These are phyloP conservation scores for Conistra vaccinii DNA, from an alignment of 2,888 invertebrate species.

Conservation along the genomic window DNA sequence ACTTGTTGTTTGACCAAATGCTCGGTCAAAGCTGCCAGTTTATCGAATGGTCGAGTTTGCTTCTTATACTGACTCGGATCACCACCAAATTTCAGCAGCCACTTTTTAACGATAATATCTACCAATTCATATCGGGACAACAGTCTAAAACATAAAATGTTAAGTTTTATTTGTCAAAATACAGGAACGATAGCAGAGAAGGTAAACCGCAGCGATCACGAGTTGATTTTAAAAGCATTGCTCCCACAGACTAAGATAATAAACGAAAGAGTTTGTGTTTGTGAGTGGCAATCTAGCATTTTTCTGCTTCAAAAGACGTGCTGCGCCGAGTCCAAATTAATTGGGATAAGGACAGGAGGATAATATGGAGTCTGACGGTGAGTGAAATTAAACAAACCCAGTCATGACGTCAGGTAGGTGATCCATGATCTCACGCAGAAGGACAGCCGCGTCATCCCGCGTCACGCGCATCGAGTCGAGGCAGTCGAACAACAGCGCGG, in stretches of 20 bases:
- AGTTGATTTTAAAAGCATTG: neutral
- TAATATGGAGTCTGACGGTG: neutral
- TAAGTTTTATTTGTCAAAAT: neutral
- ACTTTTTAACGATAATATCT: constrained; percentile 79
- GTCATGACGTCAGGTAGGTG: constrained; percentile 79
- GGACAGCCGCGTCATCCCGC: constrained; percentile 77
- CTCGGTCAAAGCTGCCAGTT: constrained; percentile 82
- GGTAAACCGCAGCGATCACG: neutral
- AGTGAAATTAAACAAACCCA: constrained; percentile 73
- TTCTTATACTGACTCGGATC: constrained; percentile 85
- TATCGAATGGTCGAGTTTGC: constrained; percentile 84
- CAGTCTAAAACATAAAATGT: constrained; percentile 65
- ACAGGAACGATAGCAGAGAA: neutral
- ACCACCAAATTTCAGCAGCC: constrained; percentile 82
- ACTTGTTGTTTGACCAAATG: constrained; percentile 83
- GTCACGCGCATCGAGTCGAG: constrained; percentile 82
- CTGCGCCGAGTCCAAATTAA: neutral
- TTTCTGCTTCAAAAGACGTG: neutral
- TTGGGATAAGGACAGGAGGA: neutral
- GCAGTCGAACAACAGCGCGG: constrained; percentile 81
- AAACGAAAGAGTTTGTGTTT: neutral
- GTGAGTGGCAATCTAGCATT: neutral
- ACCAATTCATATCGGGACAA: constrained; percentile 83
- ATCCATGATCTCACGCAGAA: constrained; percentile 78
- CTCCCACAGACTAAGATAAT: neutral